phyloP scores from a whole-genome alignment of 2,888 invertebrate genomes.

The Andrena flavipes region DNA sequence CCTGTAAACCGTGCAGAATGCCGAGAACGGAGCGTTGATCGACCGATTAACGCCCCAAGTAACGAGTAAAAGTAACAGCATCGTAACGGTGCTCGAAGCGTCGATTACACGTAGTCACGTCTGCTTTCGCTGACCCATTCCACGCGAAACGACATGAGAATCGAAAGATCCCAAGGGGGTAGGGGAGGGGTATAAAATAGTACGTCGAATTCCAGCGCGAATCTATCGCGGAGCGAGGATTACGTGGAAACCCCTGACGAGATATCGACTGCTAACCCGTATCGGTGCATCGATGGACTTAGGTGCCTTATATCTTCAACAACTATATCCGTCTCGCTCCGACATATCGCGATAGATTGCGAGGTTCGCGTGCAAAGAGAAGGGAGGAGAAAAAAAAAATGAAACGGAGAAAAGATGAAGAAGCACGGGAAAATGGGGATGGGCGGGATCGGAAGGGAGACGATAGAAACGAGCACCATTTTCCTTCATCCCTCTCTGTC shows the following conservation, averaged over 20 bases:
- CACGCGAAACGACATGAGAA: not conserved
- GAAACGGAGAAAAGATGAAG: constrained; percentile 33
- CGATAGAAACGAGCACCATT: constrained; percentile 51
- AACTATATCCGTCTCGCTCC: constrained; percentile 56
- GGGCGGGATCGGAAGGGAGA: constrained; percentile 43
- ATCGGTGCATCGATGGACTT: constrained; percentile 64
- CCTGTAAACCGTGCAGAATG: constrained; percentile 7
- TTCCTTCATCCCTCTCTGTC: constrained; percentile 56
- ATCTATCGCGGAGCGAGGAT: constrained; percentile 27
- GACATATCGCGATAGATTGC: constrained; percentile 71
- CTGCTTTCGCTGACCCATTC: not conserved
- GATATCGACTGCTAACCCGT: constrained; percentile 47
- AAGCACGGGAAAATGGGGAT: constrained; percentile 20
- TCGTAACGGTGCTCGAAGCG: constrained; percentile 26
- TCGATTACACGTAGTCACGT: constrained; percentile 27
- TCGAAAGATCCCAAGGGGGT: not conserved
- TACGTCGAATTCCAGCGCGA: constrained; percentile 23
- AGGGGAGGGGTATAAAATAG: not conserved
- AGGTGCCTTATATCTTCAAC: constrained; percentile 62
- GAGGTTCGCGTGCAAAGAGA: constrained; percentile 56
- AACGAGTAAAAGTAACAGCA: constrained; percentile 50
- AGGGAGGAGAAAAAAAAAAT: constrained; percentile 4
- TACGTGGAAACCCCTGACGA: constrained; percentile 47
- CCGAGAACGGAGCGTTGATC: constrained; percentile 6
- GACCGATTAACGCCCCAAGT: constrained; percentile 32